A percentile compares a stretch with the other conserved stretches of the same genome.
These are phyloP conservation scores for Mylabris phalerata DNA, from an alignment of 1,140 invertebrate species.

Conservation along the genomic window DNA sequence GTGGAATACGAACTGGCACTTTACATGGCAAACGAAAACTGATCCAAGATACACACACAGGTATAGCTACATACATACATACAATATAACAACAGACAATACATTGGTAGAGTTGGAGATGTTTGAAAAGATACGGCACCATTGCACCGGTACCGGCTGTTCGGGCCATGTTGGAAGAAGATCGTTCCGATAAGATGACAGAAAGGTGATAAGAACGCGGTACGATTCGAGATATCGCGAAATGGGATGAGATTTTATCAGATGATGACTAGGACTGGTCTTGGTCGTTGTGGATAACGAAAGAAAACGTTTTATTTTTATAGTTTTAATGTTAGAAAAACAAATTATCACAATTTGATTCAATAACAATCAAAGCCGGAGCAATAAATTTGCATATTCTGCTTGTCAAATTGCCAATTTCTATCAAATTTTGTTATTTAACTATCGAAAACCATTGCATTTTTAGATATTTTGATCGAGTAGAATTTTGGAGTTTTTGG, in stretches of 20 bases:
- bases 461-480: too few relatives aligned
- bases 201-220: slow-evolving; percentile 20
- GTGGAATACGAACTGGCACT: slow-evolving; percentile 7
- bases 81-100: slow-evolving; percentile 10
- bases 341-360: too few relatives aligned
- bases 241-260: slow-evolving; percentile 25
- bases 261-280: slow-evolving; percentile 16
- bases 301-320: too few relatives aligned
- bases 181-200: slow-evolving; percentile 22
- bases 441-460: too few relatives aligned
- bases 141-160: slow-evolving; percentile 13
- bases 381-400: too few relatives aligned
- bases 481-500: too few relatives aligned
- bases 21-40: slow-evolving; percentile 13
- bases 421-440: too few relatives aligned
- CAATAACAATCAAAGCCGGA: too few relatives aligned
- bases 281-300: too few relatives aligned
- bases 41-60: slow-evolving; percentile 4
- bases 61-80: too few relatives aligned
- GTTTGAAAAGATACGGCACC: slow-evolving; percentile 11
- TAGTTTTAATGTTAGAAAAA: too few relatives aligned
- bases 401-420: too few relatives aligned
- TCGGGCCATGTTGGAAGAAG: slow-evolving; percentile 19
- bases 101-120: slow-evolving; percentile 9
- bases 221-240: slow-evolving; percentile 24